phyloP scores from a whole-genome alignment of 1,140 invertebrate genomes.

The Ceratina australensis region DNA sequence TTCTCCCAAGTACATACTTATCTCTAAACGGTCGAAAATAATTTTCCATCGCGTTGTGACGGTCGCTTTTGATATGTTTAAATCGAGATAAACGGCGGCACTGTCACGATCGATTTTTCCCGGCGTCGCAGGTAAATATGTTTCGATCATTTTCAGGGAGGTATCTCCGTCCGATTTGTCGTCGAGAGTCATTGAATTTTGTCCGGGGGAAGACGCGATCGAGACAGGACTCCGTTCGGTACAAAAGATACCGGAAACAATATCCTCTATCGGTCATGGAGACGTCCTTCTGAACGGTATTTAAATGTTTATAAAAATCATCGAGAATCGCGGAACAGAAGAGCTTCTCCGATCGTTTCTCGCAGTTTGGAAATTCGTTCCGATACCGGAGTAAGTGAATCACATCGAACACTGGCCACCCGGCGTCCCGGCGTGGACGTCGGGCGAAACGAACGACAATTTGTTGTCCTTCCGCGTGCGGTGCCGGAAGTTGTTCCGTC shows the following conservation, averaged over 20 bases:
- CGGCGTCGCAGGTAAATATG: not conserved
- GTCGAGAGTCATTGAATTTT: not conserved
- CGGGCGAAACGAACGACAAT: slow-evolving; percentile 43
- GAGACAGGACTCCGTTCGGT: slow-evolving; percentile 10
- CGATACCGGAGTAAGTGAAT: slow-evolving; percentile 37
- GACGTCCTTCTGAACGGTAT: not conserved
- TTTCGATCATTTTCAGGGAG: not conserved
- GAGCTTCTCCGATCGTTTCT: not conserved
- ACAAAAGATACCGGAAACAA: slow-evolving; percentile 34
- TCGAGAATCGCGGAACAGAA: not conserved
- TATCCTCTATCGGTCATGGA: not conserved
- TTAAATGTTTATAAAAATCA: not conserved
- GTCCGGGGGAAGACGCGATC: not conserved
- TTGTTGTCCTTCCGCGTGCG: slow-evolving; percentile 57
- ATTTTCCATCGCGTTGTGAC: slow-evolving; percentile 7
- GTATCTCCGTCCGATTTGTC: not conserved
- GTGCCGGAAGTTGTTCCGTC: slow-evolving; percentile 53
- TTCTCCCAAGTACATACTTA: slow-evolving; percentile 30
- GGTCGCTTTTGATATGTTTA: slow-evolving; percentile 57
- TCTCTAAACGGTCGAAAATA: slow-evolving; percentile 53
- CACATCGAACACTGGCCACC: slow-evolving; percentile 63
- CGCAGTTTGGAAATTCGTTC: not conserved
- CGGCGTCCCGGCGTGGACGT: slow-evolving; percentile 35
- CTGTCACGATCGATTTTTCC: not conserved
- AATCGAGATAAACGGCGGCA: slow-evolving; percentile 24